Evolutionary conservation across 1,140 invertebrate genomes (phyloP).

Genomic region (Agrypnia vestita): DNA sequence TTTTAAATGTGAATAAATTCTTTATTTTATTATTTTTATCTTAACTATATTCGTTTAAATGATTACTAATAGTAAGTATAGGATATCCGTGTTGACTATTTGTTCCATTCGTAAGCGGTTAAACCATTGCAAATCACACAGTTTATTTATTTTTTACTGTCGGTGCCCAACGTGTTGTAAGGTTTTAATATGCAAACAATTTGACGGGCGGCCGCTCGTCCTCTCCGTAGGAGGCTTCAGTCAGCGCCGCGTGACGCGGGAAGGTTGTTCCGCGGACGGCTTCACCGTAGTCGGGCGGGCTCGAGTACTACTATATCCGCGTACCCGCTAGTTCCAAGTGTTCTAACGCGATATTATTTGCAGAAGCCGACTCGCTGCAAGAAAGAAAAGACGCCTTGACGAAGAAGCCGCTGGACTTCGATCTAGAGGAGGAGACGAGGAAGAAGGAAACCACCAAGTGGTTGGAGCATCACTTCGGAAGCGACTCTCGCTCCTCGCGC

Average conservation of each 20-base stretch:
- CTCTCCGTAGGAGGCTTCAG: constrained; percentile 49
- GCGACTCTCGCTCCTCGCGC: constrained; percentile 85
- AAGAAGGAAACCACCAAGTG: constrained; percentile 92
- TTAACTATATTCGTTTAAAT: background rate
- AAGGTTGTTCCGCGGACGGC: constrained; percentile 44
- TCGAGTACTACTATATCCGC: background rate
- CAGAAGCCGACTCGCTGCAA: constrained; percentile 70
- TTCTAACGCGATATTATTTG: constrained; percentile 45
- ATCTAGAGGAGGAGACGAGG: constrained; percentile 90
- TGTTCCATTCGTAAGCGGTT: background rate
- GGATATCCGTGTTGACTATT: constrained; percentile 1
- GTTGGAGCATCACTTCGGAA: constrained; percentile 92
- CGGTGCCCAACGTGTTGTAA: constrained; percentile 38
- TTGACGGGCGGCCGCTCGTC: constrained; percentile 38
- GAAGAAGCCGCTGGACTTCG: constrained; percentile 85
- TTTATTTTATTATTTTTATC: no score
- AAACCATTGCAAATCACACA: constrained; percentile 3
- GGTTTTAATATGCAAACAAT: constrained; percentile 55
- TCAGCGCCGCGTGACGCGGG: constrained; percentile 50
- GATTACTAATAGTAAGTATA: no score
- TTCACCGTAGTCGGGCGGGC: background rate
- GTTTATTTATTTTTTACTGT: constrained; percentile 38
- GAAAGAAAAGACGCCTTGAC: constrained; percentile 86
- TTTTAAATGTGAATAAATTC: no score
- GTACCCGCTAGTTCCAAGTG: background rate